These are phyloP conservation scores for Micrasema minimum DNA, from an alignment of 1,140 invertebrate genomes.

Conservation along the genomic window DNA sequence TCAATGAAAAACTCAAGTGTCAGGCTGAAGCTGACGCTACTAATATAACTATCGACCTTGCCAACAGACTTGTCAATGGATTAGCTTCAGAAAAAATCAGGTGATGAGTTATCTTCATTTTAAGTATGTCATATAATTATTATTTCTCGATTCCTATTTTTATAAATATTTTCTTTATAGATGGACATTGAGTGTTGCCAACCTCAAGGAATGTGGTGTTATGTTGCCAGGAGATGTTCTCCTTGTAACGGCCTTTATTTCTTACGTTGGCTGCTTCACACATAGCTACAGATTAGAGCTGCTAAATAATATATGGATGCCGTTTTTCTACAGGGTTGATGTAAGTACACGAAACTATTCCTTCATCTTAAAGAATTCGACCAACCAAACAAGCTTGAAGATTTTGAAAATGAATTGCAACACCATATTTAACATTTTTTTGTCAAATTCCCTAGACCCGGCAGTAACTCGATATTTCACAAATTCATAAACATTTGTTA, in stretches of 20 bases:
- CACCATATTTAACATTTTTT: no score
- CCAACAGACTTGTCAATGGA: constrained; percentile 92
- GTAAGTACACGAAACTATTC: constrained; percentile 59
- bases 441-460: no score
- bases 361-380: no score
- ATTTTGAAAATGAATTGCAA: no score
- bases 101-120: constrained; percentile 53
- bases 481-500: no score
- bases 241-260: constrained; percentile 92
- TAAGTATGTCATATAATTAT: no score
- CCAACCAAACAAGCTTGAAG: no score
- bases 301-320: constrained; percentile 84
- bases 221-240: constrained; percentile 92
- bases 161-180: constrained; percentile 56
- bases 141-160: no score
- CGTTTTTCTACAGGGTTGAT: constrained; percentile 72
- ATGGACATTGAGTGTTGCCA: constrained; percentile 79
- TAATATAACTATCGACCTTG: constrained; percentile 86
- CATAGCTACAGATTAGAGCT: constrained; percentile 85
- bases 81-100: constrained; percentile 91
- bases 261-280: constrained; percentile 94
- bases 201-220: constrained; percentile 66
- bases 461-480: no score
- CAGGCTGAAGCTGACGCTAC: constrained; percentile 88
- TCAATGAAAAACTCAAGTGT: constrained; percentile 87